Evolutionary conservation across 2,113 vertebrate species (phyloP), one percentile per base, ranked within the genome.

Genomic region (Oncorhynchus clarkii): DNA sequence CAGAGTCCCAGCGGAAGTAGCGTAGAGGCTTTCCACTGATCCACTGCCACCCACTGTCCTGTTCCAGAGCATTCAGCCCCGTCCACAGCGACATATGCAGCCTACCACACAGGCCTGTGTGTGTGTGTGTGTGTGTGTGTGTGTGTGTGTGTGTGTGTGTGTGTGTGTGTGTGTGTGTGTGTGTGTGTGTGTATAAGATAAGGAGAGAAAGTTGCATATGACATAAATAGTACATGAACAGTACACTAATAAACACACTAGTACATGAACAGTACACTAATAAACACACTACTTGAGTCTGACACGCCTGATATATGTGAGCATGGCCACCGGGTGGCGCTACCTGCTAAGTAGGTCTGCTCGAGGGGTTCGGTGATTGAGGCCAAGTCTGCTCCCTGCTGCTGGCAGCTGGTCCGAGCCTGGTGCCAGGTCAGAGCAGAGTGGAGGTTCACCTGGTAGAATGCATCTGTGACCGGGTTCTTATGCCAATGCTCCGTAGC

Each of bases 31-130:
- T 92, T 24, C 91, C 85, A 68, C 93, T 84, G 49, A 88, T 90
- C 97, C 97, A 99, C 20, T 96, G 94, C 97, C 97, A 99, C n/a
- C 96, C 95, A 0, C 91, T 95, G 51, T 93, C 94, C 74, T 86
- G 80, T 77, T 95, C 91, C 89, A 97, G 86, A 81, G 91, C 95
- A 80, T 96, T 95, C n/a, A 98, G 90, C 20, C 97, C 97, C 57
- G 94, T 94, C 97, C 97, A 99, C 22, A 98, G 90, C 60, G 78
- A 87, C 2, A 76, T 22, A 29, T 68, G 85, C 13, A 7, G 60
- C 16, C 70, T 0, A 65, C 65, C 80, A 4, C 88, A 0, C 1
- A 84, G 57, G 31, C 69, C 91, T 92, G 49, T 79, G 29, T 7
- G 27, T 8, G 34, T 8, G 34, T 39, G 34, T 1, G 34, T 9